A percentile compares a stretch with the other conserved stretches of the same genome.
These are phyloP conservation scores for Macquaria australasica DNA, from an alignment of 2,113 vertebrate species.

Conservation along the genomic window DNA sequence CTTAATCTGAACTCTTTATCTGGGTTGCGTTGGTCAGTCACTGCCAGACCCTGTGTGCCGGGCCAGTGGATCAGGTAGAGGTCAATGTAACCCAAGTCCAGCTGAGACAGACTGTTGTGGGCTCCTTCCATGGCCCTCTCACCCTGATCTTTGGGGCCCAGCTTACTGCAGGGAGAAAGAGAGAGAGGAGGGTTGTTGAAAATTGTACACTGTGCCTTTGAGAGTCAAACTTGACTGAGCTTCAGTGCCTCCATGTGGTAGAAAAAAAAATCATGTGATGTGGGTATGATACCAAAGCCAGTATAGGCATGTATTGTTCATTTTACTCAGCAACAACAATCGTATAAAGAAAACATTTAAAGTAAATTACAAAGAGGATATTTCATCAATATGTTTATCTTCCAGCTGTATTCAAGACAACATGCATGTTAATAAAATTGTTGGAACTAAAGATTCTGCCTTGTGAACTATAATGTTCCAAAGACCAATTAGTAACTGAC, in stretches of 20 bases:
- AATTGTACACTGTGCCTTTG: background rate
- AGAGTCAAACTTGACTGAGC: background rate
- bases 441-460: background rate
- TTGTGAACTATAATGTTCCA: background rate
- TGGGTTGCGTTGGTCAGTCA: constrained; percentile 80
- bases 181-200: background rate
- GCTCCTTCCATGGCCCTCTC: constrained; percentile 76
- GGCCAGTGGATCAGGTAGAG: constrained; percentile 91
- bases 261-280: background rate
- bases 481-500: background rate
- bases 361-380: background rate
- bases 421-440: background rate
- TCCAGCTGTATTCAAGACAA: background rate
- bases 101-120: constrained; percentile 80
- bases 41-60: constrained; percentile 83
- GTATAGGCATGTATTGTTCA: background rate
- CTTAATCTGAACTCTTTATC: constrained; percentile 20
- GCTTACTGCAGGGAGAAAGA: constrained; percentile 74
- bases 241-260: background rate
- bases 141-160: constrained; percentile 86
- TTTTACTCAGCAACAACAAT: background rate
- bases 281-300: background rate
- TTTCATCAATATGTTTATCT: background rate
- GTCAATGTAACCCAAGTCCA: constrained; percentile 86
- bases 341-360: background rate